phyloP scores from a whole-genome alignment of 1,140 invertebrate genomes.

The Mizuhopecten yessoensis region DNA sequence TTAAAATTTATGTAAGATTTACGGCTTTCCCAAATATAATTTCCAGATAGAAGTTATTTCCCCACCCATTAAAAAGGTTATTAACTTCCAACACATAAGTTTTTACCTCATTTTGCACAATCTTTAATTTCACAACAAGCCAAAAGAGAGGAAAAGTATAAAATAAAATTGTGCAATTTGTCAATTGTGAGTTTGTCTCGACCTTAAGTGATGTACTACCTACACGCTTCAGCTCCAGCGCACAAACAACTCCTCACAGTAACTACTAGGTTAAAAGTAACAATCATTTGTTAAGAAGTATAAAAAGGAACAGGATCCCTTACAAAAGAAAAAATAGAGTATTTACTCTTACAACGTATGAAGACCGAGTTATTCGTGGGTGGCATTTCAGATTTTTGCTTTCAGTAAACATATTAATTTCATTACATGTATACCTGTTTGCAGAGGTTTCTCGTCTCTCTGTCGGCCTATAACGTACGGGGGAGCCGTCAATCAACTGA shows the following conservation, averaged over 20 bases:
- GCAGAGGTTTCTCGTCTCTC: too few species aligned
- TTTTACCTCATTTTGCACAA: not conserved
- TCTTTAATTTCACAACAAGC: slow-evolving; percentile 12
- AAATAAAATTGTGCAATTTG: slow-evolving; percentile 39
- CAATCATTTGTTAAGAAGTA: not conserved
- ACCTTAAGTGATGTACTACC: not conserved
- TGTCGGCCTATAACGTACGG: not conserved
- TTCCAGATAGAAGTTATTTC: not conserved
- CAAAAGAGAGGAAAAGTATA: not conserved
- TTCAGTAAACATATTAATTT: slow-evolving; percentile 31
- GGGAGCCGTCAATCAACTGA: not conserved
- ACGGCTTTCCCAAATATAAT: not conserved
- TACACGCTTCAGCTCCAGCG: too few species aligned
- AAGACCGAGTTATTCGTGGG: not conserved
- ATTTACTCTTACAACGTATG: not conserved
- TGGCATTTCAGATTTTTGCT: not conserved
- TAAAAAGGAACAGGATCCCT: not conserved
- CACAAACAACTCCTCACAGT: not conserved
- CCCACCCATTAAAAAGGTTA: not conserved
- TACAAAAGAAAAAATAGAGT: not conserved
- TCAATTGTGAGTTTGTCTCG: not conserved
- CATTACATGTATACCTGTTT: slow-evolving; percentile 27
- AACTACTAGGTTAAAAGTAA: not conserved
- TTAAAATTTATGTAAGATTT: slow-evolving; percentile 40
- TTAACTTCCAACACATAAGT: not conserved